A percentile compares a stretch with the other conserved stretches of the same genome.
Conservation (phyloP, 2,113 vertebrate genomes). For the Callaeas wilsoni region DNA sequence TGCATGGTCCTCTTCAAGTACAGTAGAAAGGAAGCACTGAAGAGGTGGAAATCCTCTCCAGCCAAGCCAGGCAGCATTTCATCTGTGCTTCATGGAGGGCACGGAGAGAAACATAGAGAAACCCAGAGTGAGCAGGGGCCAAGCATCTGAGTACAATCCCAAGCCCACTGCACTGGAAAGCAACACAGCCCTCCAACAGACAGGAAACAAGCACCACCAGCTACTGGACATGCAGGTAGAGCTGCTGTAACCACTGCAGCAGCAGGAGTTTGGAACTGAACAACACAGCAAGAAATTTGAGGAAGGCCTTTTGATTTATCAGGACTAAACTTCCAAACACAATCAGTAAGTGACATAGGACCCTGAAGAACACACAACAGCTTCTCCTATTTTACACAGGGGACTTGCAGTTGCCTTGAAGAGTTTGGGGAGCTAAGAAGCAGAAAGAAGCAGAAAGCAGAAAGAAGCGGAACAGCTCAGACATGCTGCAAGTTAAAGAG, state of each 20-base stretch:
- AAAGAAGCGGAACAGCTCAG: background rate
- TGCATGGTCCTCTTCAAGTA: background rate
- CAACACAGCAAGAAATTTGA: background rate
- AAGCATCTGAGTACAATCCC: background rate
- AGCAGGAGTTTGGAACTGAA: background rate
- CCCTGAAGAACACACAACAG: background rate
- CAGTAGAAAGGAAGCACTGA: background rate
- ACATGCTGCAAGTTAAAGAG: background rate
- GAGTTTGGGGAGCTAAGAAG: background rate
- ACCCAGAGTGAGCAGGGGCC: background rate
- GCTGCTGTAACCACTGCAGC: background rate
- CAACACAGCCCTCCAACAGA: accelerated
- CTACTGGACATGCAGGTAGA: background rate
- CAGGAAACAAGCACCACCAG: background rate
- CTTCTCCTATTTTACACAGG: background rate
- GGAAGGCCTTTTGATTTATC: background rate
- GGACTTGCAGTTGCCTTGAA: background rate
- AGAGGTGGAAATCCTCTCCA: background rate
- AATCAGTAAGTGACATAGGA: background rate
- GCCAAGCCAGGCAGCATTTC: background rate
- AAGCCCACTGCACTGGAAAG: background rate
- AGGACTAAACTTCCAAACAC: background rate
- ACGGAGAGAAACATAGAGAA: background rate
- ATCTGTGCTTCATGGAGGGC: background rate
- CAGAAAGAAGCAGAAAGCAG: too few species aligned